Conservation (phyloP, 2,797 vertebrate species). For the Catamblyrhynchus diadema region DNA sequence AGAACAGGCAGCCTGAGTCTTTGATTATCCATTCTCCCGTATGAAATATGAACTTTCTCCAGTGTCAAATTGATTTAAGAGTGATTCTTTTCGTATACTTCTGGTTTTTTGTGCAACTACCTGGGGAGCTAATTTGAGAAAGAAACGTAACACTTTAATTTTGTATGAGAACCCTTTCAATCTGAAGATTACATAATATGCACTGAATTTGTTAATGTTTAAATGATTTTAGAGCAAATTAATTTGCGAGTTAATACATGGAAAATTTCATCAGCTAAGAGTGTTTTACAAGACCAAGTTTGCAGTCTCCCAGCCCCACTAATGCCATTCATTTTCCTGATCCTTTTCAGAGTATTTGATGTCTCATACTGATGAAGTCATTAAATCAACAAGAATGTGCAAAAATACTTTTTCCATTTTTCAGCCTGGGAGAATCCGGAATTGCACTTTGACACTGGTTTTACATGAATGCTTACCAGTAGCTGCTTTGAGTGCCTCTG, state of each 20-base stretch:
- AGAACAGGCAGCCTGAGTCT: neutral
- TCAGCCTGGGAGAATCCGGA: neutral
- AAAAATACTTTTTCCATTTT: neutral
- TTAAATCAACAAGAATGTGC: neutral
- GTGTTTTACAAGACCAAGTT: neutral
- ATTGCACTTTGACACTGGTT: neutral
- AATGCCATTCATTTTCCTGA: neutral
- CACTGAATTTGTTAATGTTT: neutral
- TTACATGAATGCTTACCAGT: neutral
- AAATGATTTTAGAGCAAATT: neutral
- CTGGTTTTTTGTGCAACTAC: neutral
- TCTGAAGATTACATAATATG: neutral
- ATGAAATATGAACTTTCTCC: neutral
- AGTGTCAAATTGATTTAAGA: neutral
- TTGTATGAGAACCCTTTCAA: neutral
- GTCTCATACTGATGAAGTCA: neutral
- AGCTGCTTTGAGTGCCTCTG: neutral
- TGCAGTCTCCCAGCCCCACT: neutral
- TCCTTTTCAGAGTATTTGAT: neutral
- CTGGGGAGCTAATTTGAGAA: constrained; percentile 7
- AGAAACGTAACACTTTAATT: neutral
- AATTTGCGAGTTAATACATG: neutral
- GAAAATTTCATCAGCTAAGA: neutral
- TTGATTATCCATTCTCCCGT: neutral
- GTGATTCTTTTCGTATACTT: neutral